A percentile compares a stretch with the other conserved stretches of the same genome.
Evolutionary conservation across 2,888 invertebrate species (phyloP).

Genomic region (Cryptocephalus moraei): DNA sequence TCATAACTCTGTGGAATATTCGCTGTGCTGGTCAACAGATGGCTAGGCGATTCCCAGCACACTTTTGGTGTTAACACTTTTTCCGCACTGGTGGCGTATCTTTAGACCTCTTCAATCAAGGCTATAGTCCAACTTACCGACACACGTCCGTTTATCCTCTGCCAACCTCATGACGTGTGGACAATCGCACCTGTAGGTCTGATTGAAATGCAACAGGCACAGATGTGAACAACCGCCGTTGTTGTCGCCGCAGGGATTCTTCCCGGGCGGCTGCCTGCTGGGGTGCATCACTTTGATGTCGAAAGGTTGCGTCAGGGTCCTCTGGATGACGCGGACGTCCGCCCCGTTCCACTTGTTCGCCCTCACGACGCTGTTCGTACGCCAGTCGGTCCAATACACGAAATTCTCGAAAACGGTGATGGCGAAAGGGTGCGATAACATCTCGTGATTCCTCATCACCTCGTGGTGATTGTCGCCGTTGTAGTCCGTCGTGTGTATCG

Average conservation of each 20-base stretch:
- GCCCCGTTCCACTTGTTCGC: slow-evolving; percentile 83
- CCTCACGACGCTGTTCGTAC: slow-evolving; percentile 72
- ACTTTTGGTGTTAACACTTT: too few relatives aligned
- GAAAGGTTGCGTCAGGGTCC: slow-evolving; percentile 81
- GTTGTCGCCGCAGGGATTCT: slow-evolving; percentile 56
- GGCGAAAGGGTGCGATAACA: slow-evolving; percentile 81
- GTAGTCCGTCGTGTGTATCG: slow-evolving; percentile 76
- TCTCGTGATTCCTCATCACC: slow-evolving; percentile 59
- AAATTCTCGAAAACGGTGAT: slow-evolving; percentile 76
- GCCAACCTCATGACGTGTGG: slow-evolving; percentile 78
- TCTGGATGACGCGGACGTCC: slow-evolving; percentile 67
- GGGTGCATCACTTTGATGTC: slow-evolving; percentile 78
- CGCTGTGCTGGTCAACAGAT: too few relatives aligned
- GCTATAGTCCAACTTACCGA: slow-evolving; percentile 39
- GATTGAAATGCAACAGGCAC: slow-evolving; percentile 60
- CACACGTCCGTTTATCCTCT: slow-evolving; percentile 54
- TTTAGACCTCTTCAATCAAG: neutral
- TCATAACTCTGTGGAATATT: too few relatives aligned
- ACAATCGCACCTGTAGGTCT: slow-evolving; percentile 64
- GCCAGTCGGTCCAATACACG: slow-evolving; percentile 94
- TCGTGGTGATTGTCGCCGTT: slow-evolving; percentile 58
- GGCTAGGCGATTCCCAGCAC: too few relatives aligned
- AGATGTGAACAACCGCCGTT: slow-evolving; percentile 77
- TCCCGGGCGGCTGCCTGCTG: slow-evolving; percentile 54
- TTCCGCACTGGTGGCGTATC: too few relatives aligned